phyloP scores from a whole-genome alignment of 2,113 vertebrate genomes.

The Hyla sarda region DNA sequence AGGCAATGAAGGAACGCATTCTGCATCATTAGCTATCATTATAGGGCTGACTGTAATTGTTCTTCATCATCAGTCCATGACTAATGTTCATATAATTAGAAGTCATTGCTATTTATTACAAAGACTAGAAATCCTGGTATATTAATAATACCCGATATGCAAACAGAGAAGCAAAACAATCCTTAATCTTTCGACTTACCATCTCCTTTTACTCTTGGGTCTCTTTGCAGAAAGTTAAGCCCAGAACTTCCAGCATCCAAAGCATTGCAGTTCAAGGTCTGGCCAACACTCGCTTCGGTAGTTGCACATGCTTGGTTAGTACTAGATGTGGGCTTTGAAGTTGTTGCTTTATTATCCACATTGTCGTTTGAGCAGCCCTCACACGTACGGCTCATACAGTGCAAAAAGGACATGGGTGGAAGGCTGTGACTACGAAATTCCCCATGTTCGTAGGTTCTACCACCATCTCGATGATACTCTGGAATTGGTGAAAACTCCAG shows the following conservation, averaged over 20 bases:
- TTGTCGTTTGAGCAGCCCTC: slow-evolving; percentile 70
- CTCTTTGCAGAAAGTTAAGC: slow-evolving; percentile 66
- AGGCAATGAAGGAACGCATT: not conserved
- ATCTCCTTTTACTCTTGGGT: slow-evolving; percentile 70
- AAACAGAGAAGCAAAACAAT: not conserved
- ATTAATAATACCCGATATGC: not conserved
- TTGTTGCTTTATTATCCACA: slow-evolving; percentile 59
- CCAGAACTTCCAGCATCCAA: slow-evolving; percentile 66
- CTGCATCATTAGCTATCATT: not conserved
- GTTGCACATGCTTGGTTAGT: slow-evolving; percentile 63
- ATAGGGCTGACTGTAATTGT: not conserved
- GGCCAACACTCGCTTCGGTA: slow-evolving; percentile 67
- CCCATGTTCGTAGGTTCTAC: slow-evolving; percentile 66
- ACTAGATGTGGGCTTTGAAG: slow-evolving; percentile 54
- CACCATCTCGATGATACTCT: slow-evolving; percentile 73
- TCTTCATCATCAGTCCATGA: not conserved
- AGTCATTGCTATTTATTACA: not conserved
- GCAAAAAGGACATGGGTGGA: slow-evolving; percentile 74
- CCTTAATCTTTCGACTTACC: slow-evolving; percentile 67
- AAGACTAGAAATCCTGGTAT: not conserved
- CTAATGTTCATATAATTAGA: not conserved
- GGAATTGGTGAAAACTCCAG: slow-evolving; percentile 86
- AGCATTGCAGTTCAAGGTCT: slow-evolving; percentile 63
- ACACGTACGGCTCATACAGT: slow-evolving; percentile 77
- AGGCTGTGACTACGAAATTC: slow-evolving; percentile 75